phyloP scores from a whole-genome alignment of 2,888 invertebrate genomes.

The Tipula unca region DNA sequence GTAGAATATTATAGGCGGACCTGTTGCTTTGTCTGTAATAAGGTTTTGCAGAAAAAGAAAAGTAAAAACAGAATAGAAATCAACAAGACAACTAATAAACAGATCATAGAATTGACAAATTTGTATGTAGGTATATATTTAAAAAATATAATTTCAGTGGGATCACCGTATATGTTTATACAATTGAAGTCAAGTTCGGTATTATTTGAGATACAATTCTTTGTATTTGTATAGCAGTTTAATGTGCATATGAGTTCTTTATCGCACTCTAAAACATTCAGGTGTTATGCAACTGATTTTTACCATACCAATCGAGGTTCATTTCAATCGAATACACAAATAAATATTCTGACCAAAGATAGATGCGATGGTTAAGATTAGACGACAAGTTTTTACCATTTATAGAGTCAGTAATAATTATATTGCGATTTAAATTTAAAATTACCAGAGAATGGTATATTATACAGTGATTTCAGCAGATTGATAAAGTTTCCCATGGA shows the following conservation, averaged over 20 bases:
- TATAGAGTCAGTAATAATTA: not conserved
- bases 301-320: not conserved
- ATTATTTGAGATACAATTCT: not conserved
- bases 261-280: not conserved
- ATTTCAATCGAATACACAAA: not conserved
- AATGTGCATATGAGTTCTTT: not conserved
- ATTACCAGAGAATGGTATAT: not conserved
- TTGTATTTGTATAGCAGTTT: not conserved
- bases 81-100: not conserved
- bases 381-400: not conserved
- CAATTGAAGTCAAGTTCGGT: not conserved
- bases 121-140: not conserved
- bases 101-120: not conserved
- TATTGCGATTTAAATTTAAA: not conserved
- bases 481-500: not conserved
- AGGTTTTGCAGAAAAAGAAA: not conserved
- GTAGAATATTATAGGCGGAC: not conserved
- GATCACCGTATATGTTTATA: not conserved
- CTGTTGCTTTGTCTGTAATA: not conserved
- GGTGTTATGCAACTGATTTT: not conserved
- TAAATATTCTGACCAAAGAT: not conserved
- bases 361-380: not conserved
- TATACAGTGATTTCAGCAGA: not conserved
- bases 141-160: not conserved
- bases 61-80: not conserved